Base-by-base conservation (phyloP, 1,140 invertebrate species). In the Hycleus cichorii region DNA sequence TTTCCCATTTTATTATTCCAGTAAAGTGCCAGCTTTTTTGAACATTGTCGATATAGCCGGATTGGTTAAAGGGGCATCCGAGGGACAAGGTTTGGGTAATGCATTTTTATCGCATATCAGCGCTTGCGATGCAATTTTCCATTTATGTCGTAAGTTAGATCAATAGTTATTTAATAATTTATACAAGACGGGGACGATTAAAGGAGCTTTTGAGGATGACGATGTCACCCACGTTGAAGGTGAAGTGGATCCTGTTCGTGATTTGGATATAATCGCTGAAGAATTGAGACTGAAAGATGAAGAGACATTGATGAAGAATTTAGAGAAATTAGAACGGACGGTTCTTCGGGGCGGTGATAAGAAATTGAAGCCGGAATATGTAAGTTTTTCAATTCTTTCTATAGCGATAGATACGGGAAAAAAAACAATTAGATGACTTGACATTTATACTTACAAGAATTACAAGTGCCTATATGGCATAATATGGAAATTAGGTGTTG, bases 31-130 rank as follows among this genome's bases (percentile, higher is more conserved):
- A 25, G 97, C 96, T 0, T 95, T 91, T 74, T 76, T 99, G 47
- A 99, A 97, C 72, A 88, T 99, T 18, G 93, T 97, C 5, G 97
- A 99, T 72, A 99, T 99, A 70, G 97, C 97, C 47, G 97, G 97
- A 5, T 77, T 99, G 49, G 97, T 99, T 3, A 96, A 97, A 72
- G 97, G 97, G 40, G 97, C 97, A 3, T 88, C 93, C 11, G 95
- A 98, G 75, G 97, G 97, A 1, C 93, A 99, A 77, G 97, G 97
- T 2, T 77, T 99, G 11, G 97, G 97, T 69, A 99, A 99, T 76
- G 95, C 93, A 59, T 99, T 99, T 75, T 82, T 99, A 3, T 97
- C 96, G 3, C 94, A 99, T 76, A 98, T 99, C 68, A 93, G 88
- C 74, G 96, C 95, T 5, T 99, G 97, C 74, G 97, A 99, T 77